phyloP scores from a whole-genome alignment of 2,113 vertebrate genomes.

The Panthera leo region DNA sequence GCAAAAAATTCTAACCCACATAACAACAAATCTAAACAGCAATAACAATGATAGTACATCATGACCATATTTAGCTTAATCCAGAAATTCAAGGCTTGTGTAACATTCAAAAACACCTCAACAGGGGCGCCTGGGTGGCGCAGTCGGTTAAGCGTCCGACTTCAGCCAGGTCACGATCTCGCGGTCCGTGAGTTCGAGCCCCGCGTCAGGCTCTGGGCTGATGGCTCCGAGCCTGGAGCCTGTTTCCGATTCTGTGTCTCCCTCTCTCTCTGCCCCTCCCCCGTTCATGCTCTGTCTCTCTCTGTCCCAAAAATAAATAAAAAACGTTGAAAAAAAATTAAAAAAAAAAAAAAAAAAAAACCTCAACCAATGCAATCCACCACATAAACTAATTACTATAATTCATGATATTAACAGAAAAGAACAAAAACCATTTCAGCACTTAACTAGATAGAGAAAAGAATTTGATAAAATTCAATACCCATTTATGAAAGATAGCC shows the following conservation, averaged over 20 bases:
- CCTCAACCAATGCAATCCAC: background rate
- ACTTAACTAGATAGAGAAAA: background rate
- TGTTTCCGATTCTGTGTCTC: no score
- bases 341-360: background rate
- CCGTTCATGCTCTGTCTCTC: no score
- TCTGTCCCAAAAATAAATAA: no score
- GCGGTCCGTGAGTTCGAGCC: no score
- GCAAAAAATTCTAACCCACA: slow-evolving; percentile 16
- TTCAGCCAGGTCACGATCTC: no score
- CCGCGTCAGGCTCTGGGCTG: no score
- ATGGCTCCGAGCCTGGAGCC: no score
- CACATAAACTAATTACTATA: background rate
- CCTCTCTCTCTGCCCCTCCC: no score
- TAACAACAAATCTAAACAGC: background rate
- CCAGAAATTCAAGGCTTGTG: background rate
- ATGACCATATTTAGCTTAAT: background rate
- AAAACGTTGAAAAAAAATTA: no score
- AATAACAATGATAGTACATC: background rate
- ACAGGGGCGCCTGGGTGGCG: background rate
- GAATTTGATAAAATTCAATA: slow-evolving; percentile 26
- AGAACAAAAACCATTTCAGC: background rate
- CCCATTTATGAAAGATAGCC: background rate
- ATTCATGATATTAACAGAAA: background rate
- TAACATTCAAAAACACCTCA: background rate
- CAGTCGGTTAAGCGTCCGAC: no score